These are phyloP conservation scores for Sebastes trivittatus DNA, from an alignment of 2,797 vertebrate species.

Conservation along the genomic window DNA sequence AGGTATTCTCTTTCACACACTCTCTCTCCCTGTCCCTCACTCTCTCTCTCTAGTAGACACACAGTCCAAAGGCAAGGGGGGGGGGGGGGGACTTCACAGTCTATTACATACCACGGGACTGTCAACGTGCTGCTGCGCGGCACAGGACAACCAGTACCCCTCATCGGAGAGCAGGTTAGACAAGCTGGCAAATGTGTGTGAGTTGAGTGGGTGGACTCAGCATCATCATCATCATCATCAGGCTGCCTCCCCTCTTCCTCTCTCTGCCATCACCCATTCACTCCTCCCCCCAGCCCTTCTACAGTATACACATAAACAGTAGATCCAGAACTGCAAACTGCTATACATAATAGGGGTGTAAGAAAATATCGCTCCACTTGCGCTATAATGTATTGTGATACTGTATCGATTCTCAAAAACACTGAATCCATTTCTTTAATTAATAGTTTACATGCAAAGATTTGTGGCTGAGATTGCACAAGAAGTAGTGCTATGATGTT, in stretches of 20 bases:
- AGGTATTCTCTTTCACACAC: conserved; percentile 46
- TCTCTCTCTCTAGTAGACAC: conserved; percentile 30
- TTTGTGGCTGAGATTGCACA: no score
- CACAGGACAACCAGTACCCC: conserved; percentile 42
- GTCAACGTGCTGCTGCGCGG: conserved; percentile 32
- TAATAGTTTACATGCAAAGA: no score
- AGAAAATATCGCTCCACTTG: no score
- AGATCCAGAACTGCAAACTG: neutral
- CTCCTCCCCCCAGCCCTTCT: neutral
- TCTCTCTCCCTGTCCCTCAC: conserved; percentile 17
- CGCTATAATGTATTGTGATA: no score
- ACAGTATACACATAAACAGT: neutral
- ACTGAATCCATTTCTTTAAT: no score
- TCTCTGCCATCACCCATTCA: neutral
- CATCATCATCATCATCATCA: neutral
- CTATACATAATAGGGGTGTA: neutral
- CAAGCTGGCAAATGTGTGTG: neutral
- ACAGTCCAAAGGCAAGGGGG: neutral
- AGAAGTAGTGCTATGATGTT: no score
- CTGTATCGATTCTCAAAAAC: no score
- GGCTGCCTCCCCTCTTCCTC: neutral
- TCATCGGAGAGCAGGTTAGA: conserved; percentile 15
- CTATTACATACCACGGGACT: conserved; percentile 37
- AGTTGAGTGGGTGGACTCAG: neutral
- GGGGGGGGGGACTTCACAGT: conserved; percentile 1